Base-by-base conservation (phyloP, 2,888 invertebrate genomes). In the Eilema griseolum region DNA sequence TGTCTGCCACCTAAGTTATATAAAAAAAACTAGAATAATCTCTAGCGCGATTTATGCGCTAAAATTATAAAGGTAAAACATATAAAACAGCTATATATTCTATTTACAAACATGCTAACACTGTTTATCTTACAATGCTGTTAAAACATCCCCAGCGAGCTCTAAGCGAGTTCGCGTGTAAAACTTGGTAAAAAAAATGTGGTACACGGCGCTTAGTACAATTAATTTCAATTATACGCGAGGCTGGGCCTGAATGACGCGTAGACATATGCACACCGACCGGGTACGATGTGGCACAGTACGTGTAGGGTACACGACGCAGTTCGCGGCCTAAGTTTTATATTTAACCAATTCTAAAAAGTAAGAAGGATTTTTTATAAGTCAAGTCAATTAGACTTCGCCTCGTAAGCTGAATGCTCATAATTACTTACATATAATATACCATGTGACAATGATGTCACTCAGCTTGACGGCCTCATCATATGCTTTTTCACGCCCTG, bases 191-290 rank as follows among this genome's bases (percentile, higher is more conserved):
- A 72, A 76, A 76, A n/a, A 72, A 78, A 61, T 2, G 11, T 10
- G 7, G 26, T 62, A 61, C 57, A 61, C 67, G 65, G 69, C 62
- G 71, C 59, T 79, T 69, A 71, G 65, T 71, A 75, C 79, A 83
- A 85, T 85, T 85, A 81, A 84, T 85, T 79, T 80, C 83, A 81
- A 85, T 83, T 83, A 85, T 76, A 82, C 74, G 75, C 76, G 66
- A 66, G 72, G 56, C 66, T 31, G 66, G 69, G 59, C 33, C 61
- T 66, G 64, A 77, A 71, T 75, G 78, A 76, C 80, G 63, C 31
- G 56, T 75, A 71, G 64, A 62, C 59, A 67, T 56, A 59, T 12
- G 33, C 67, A 52, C 31, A 28, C 23, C 23, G 28, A 56, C 23
- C 20, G 52, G 31, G 28, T 61, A 60, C 56, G 31, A 33, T 52